Base-by-base conservation (phyloP, 2,113 vertebrate genomes). In the Pangasianodon hypophthalmus region DNA sequence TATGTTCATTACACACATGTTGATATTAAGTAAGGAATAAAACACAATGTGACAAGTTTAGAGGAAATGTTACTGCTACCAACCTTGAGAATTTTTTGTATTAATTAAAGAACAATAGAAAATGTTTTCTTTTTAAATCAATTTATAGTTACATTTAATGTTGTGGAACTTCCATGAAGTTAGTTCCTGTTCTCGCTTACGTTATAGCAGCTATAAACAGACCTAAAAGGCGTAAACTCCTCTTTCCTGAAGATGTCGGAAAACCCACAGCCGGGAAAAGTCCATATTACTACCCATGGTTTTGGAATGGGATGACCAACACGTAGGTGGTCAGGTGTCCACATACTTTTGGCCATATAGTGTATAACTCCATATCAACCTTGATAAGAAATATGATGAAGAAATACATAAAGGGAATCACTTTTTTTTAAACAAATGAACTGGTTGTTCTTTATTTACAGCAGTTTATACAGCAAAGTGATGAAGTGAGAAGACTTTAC, bases 371-470 rank as follows among this genome's bases (percentile, higher is more conserved):
- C 60, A 62, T 3, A 24, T 44, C 2, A 26, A 77, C 44, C 24
- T 46, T 46, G 21, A 44, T 26, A 24, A 77, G 26, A n/a, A 83
- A 56, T 6, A 58, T 19, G n/a, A n/a, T n/a, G n/a, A 24, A 77
- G 26, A n/a, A 83, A 56, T 6, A 58, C 10, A 60, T 41, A 14
- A 13, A 60, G 19, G 4, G 4, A 24, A 24, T 58, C 6, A 82
- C 29, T 46, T 67, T 67, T 14, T 52, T 58, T 83, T 71, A 46
- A 48, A 84, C 46, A 84, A 86, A 86, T 73, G 79, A 87, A 83
- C 85, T 32, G 82, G 44, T 41, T 52, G 29, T 50, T 67, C 56
- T 62, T 91, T 2, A 91, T 85, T 91, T 89, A 91, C 62, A 48
- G 87, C 24, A 69, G 56, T 81, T 77, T 86, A 71, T 79, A 81